Evolutionary conservation across 2,888 invertebrate species (phyloP), one percentile per base, ranked within the genome.

Genomic region (Notocelia uddmanniana): DNA sequence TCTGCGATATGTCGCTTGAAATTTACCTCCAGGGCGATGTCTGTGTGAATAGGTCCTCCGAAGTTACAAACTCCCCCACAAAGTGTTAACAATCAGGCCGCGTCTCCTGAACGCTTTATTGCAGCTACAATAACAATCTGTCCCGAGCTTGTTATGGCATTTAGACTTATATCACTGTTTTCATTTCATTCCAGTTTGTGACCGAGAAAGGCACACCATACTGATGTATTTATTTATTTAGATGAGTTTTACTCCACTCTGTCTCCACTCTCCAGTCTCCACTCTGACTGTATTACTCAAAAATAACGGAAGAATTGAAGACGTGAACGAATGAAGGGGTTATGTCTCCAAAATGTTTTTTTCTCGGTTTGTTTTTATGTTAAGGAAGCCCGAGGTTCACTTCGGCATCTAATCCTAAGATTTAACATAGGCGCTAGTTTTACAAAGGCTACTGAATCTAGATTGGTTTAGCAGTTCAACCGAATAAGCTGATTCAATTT

Each of bases 91-190:
- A 60, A n/a, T 60, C 60, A 60, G 54, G 54, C 8, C 26, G 18
- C 23, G 60, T 41, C 59, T 45, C 45, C 41, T 60, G 60, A 60
- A 60, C 26, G 45, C 45, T 60, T 60, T 48, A 48, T 60, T 45
- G 60, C n/a, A n/a, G n/a, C n/a, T 59, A 23, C 26, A 60, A 60
- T 60, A 60, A 48, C 60, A 45, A 60, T 26, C 60, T 45, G 60
- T 48, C 60, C 45, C 60, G 41, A 37, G 41, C 59, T 60, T 60
- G 60, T 60, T 60, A 18, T n/a, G n/a, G n/a, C 26, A 60, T 60
- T 48, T 45, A 48, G 11, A 26, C 60, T 60, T 60, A 26, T 18
- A 60, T 60, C 60, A 18, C 45, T 45, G 45, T 45, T 60, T 26
- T 18, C n/a, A 23, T 60, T 26, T 26, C 2, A 26, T 26, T 31